Conservation (phyloP, 2,113 vertebrate genomes). For the Pithys albifrons region DNA sequence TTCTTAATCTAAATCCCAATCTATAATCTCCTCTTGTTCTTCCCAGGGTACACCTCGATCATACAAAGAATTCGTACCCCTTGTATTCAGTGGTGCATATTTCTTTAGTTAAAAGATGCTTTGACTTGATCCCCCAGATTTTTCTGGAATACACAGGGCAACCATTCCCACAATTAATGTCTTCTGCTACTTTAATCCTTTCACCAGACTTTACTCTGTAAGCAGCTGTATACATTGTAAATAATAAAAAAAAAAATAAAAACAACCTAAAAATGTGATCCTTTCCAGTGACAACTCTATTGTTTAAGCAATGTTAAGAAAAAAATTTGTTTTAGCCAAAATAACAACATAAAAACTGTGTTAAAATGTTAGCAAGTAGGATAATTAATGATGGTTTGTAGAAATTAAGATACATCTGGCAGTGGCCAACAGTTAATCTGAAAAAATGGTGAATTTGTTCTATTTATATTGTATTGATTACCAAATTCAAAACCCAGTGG, state of each 20-base stretch:
- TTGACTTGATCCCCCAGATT: background rate
- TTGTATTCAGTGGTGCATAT: background rate
- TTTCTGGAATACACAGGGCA: background rate
- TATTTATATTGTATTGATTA: background rate
- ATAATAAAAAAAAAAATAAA: background rate
- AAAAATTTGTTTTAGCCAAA: background rate
- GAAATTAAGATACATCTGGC: background rate
- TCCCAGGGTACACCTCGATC: background rate
- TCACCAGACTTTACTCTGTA: background rate
- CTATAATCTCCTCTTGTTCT: background rate
- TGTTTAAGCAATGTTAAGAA: background rate
- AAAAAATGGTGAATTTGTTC: background rate
- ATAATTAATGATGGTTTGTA: background rate
- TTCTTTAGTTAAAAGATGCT: background rate
- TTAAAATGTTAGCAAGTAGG: background rate
- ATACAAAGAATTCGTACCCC: background rate
- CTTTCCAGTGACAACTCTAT: background rate
- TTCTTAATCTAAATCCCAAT: background rate
- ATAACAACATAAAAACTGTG: background rate
- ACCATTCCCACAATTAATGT: no score
- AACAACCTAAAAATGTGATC: background rate
- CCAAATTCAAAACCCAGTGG: rapidly evolving
- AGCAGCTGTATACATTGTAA: rapidly evolving
- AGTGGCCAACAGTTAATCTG: background rate
- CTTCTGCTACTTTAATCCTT: background rate